Base-by-base conservation (phyloP, 2,113 vertebrate genomes). In the Axis porcinus region DNA sequence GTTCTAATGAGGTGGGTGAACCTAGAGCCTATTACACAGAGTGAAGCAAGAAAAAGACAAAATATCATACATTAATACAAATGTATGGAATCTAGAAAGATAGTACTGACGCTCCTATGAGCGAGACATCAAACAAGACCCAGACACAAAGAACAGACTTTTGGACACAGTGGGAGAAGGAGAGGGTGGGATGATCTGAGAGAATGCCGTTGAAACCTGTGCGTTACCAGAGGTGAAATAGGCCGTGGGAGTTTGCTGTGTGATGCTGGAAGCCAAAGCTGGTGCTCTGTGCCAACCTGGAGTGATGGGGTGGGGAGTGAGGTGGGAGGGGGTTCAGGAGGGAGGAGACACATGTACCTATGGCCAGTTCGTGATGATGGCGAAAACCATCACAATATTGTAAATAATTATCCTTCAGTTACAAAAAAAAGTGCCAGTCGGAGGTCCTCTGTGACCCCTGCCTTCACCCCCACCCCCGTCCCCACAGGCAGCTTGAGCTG, bases 201-300 rank as follows among this genome's bases (percentile, higher is more conserved):
- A 27, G 12, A 27, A 33, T 0, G 25, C 21, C 23, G 7, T 11
- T 15, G 70, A 4, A 76, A 2, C 12, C 6, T 7, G 15, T 15
- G 40, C 70, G 3, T 27, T 3, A 2, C 70, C 70, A 14, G 36
- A 14, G 36, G 70, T 43, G 70, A 7, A 2, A 14, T 25, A 13
- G 6, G 40, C 36, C 1, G 6, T 43, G 21, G 70, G 36, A 25
- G 70, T 13, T 43, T 43, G 36, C 7, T 12, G n/a, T 70, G 64
- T 36, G 64, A 23, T 6, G 19, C 67, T 23, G n/a, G 67, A 70
- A 40, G 64, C n/a, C n/a, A 6, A 5, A 23, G 67, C 67, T 23
- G 19, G 67, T 1, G 5, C 67, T 40, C 36, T 74, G 67, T 40
- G 67, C 67, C 67, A 74, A 13, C 67, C 21, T 3, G 12, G 36